phyloP scores from a whole-genome alignment of 2,888 invertebrate species.

The Julus scandinavius region DNA sequence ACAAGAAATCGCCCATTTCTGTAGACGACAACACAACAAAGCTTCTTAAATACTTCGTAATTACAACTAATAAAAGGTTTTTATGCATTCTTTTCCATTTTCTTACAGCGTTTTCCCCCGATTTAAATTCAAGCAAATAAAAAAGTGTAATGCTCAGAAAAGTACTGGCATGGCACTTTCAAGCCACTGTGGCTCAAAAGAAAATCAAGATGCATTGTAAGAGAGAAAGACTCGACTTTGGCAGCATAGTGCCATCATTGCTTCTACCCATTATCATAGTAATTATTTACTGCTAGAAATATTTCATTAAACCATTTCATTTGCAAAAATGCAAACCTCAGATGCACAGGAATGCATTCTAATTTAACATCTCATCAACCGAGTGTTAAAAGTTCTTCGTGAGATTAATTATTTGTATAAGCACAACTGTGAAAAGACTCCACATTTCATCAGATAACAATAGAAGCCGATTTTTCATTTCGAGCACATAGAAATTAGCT shows the following conservation, averaged over 20 bases:
- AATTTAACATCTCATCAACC: not conserved
- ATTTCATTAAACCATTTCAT: constrained; percentile 9
- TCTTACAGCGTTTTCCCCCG: not conserved
- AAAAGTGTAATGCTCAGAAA: not conserved
- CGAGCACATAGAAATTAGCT: not conserved
- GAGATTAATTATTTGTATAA: not conserved
- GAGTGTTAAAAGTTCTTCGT: not conserved
- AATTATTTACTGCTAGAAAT: constrained; percentile 11
- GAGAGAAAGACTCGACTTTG: too few species aligned
- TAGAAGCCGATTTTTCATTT: constrained; percentile 6
- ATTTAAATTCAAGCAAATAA: not conserved
- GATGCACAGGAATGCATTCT: not conserved
- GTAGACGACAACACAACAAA: not conserved
- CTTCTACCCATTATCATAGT: too few species aligned
- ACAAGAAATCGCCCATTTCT: not conserved
- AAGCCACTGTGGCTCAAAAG: not conserved
- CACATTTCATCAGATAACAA: not conserved
- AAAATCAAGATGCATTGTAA: not conserved
- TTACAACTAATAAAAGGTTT: not conserved
- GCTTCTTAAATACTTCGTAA: not conserved
- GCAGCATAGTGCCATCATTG: not conserved
- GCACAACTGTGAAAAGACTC: not conserved
- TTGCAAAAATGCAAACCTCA: not conserved
- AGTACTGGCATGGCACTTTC: not conserved
- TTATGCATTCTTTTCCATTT: not conserved